Percentiles rank a stretch among this genome's conserved stretches.
phyloP scores from a whole-genome alignment of 2,113 vertebrate species.

The Pelvicachromis taeniatus region DNA sequence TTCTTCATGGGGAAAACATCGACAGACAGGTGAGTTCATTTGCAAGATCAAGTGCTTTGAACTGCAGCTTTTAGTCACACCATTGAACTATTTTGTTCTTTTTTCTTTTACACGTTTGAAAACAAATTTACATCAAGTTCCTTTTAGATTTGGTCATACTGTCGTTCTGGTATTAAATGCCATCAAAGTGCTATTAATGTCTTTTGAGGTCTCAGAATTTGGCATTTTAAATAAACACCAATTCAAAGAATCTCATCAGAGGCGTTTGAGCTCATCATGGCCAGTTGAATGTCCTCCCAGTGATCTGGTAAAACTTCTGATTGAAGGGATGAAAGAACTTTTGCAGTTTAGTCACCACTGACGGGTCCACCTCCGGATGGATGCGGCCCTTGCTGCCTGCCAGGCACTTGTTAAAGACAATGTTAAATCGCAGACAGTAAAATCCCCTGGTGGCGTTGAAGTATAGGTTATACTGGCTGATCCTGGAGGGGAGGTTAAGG shows the following conservation, averaged over 20 bases:
- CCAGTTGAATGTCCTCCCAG: conserved; percentile 93
- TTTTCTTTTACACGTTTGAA: conserved; percentile 28
- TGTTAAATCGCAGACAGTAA: conserved; percentile 93
- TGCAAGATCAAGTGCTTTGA: conserved; percentile 30
- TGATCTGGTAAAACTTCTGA: conserved; percentile 98
- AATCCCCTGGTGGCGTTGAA: conserved; percentile 96
- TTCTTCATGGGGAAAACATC: neutral
- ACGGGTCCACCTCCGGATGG: conserved; percentile 88
- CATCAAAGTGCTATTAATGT: conserved; percentile 60
- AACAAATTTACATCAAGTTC: conserved; percentile 64
- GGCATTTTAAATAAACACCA: neutral
- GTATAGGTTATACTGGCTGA: conserved; percentile 94
- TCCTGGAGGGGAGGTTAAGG: conserved; percentile 87
- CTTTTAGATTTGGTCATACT: conserved; percentile 84
- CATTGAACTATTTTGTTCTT: conserved; percentile 4
- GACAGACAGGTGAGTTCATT: conserved; percentile 2
- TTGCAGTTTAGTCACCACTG: conserved; percentile 88
- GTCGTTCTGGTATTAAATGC: conserved; percentile 52
- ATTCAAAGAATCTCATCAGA: neutral
- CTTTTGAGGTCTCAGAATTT: neutral
- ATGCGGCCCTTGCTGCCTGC: conserved; percentile 96
- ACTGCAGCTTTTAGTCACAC: conserved; percentile 12
- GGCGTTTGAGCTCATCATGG: conserved; percentile 67
- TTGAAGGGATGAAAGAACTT: conserved; percentile 97
- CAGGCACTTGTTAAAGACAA: conserved; percentile 97